These are phyloP conservation scores for Zootoca vivipara DNA, from an alignment of 2,113 vertebrate genomes.

Conservation along the genomic window DNA sequence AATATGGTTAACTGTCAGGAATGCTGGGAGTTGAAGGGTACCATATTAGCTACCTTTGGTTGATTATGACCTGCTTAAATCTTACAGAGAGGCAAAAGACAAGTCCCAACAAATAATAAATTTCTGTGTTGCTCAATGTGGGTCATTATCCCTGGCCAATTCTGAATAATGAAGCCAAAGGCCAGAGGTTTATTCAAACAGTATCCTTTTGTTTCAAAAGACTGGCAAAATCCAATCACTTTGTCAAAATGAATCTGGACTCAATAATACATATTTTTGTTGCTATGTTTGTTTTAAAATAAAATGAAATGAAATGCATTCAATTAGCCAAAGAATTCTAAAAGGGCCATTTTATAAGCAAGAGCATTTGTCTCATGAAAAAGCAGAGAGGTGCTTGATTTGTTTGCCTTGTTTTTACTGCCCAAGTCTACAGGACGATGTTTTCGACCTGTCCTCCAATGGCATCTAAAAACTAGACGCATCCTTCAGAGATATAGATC, in stretches of 20 bases:
- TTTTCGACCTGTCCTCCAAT: constrained; percentile 3
- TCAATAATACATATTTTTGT: not conserved
- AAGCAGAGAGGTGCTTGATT: not conserved
- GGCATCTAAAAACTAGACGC: constrained; percentile 1
- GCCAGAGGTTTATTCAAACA: not conserved
- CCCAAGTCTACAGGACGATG: not conserved
- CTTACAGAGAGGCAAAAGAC: too few species aligned
- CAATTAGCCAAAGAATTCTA: not conserved
- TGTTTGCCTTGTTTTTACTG: constrained; percentile 7
- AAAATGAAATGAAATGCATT: not conserved
- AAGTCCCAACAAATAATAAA: not conserved
- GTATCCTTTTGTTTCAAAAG: not conserved
- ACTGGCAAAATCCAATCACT: not conserved
- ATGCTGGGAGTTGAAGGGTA: too few species aligned
- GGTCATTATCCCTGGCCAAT: not conserved
- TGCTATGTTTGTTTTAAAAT: not conserved
- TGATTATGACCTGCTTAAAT: too few species aligned
- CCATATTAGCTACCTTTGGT: too few species aligned
- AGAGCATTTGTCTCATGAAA: not conserved
- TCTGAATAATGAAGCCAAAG: not conserved
- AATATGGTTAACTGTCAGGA: too few species aligned
- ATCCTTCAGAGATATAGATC: constrained; percentile 10
- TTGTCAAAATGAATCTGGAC: not conserved
- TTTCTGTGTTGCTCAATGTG: not conserved
- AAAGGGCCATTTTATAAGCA: not conserved